phyloP scores from a whole-genome alignment of 2,888 invertebrate genomes.

The Zootermopsis nevadensis region DNA sequence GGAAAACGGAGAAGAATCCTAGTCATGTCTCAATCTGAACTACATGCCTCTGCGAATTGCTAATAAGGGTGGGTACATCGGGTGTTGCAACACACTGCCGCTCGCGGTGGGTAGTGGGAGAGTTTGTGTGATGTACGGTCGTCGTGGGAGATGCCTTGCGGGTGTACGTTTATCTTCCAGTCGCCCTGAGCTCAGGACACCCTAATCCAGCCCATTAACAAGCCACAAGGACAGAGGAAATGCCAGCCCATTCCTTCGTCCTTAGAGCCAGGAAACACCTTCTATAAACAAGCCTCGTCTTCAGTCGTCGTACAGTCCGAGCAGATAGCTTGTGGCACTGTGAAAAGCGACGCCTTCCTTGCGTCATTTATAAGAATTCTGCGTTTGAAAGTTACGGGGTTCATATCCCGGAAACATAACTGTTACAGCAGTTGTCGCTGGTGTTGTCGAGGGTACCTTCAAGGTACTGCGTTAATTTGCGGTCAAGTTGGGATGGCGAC shows the following conservation, averaged over 20 bases:
- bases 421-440: too few species aligned
- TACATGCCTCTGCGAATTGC: not conserved
- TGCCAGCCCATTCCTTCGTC: not conserved
- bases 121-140: not conserved
- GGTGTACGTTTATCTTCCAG: slow-evolving; percentile 8
- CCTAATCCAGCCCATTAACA: slow-evolving; percentile 28
- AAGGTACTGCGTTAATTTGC: too few species aligned
- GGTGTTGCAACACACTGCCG: not conserved
- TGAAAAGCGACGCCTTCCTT: too few species aligned
- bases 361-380: too few species aligned
- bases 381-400: too few species aligned
- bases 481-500: too few species aligned
- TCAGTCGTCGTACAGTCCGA: not conserved
- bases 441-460: too few species aligned
- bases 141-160: slow-evolving; percentile 15
- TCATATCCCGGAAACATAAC: too few species aligned
- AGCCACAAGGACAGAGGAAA: slow-evolving; percentile 1
- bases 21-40: not conserved
- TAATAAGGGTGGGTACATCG: not conserved
- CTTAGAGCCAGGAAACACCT: slow-evolving; percentile 6
- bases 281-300: not conserved
- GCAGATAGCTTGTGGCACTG: not conserved
- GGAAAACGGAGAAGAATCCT: not conserved
- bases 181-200: not conserved
- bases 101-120: not conserved